phyloP scores from a whole-genome alignment of 2,113 vertebrate species.

The Climacteris rufus region DNA sequence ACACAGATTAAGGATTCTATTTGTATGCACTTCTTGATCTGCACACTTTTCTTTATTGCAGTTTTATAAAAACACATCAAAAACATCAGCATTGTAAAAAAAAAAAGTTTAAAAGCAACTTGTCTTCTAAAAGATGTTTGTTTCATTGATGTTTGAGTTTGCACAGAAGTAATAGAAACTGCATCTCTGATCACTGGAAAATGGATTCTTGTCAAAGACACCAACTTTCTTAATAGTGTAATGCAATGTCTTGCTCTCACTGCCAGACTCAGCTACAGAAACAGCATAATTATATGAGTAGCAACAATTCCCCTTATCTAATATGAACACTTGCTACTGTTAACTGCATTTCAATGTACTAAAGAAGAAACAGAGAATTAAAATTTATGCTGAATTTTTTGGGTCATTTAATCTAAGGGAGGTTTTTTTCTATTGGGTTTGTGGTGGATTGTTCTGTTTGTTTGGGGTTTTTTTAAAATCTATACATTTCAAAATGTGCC shows the following conservation, averaged over 20 bases:
- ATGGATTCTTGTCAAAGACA: constrained; percentile 48
- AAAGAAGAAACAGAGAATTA: constrained; percentile 57
- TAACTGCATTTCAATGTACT: constrained; percentile 67
- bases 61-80: constrained; percentile 8
- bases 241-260: constrained; percentile 41
- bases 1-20: constrained; percentile 21
- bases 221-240: constrained; percentile 27
- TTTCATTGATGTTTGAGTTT: constrained; percentile 48
- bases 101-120: not conserved
- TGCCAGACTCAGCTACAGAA: constrained; percentile 51
- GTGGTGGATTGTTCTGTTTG: fast-evolving
- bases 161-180: constrained; percentile 33
- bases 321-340: constrained; percentile 75
- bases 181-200: constrained; percentile 41
- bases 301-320: constrained; percentile 76
- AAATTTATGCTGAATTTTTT: constrained; percentile 34
- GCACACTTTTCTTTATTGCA: not conserved
- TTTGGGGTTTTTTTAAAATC: not conserved
- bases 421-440: not conserved
- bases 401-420: not conserved
- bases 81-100: constrained; percentile 8
- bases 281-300: constrained; percentile 69
- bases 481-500: not conserved
- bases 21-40: constrained; percentile 27
- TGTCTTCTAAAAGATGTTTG: constrained; percentile 23